Evolutionary conservation across 2,888 invertebrate genomes (phyloP).

Genomic region (Limnephilus rhombicus): DNA sequence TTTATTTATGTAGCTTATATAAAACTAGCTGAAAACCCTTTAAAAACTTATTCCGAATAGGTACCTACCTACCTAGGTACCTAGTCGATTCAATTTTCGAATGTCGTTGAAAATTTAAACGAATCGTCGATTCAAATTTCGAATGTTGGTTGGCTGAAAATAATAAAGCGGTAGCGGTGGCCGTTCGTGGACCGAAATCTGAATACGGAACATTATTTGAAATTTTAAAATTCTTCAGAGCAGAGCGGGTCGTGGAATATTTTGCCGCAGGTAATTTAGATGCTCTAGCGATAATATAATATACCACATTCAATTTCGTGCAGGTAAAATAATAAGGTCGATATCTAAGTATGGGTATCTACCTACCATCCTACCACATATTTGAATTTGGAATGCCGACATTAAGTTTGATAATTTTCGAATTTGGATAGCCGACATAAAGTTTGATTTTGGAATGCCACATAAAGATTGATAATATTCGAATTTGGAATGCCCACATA

Average conservation of each 20-base stretch:
- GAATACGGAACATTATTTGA: slow-evolving; percentile 17
- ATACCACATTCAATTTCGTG: not conserved
- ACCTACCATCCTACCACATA: not conserved
- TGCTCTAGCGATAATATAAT: not conserved
- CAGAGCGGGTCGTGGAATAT: slow-evolving; percentile 34
- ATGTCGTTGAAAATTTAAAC: not conserved
- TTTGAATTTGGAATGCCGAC: not conserved
- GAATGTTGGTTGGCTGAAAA: not conserved
- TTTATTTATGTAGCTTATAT: no score
- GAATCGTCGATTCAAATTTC: not conserved
- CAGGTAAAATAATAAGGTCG: slow-evolving; percentile 1
- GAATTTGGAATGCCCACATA: not conserved
- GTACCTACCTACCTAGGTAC: no score
- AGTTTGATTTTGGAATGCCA: not conserved
- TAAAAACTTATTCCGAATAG: not conserved
- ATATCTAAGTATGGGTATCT: not conserved
- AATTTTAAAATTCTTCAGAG: slow-evolving; percentile 18
- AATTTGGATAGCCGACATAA: not conserved
- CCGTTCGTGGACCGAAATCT: not conserved
- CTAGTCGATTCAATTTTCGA: not conserved
- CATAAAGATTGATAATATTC: not conserved
- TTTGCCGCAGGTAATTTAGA: slow-evolving; percentile 33
- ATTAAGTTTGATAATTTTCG: not conserved
- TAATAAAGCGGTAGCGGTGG: not conserved
- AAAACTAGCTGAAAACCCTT: not conserved